Base-by-base conservation (phyloP, 1,140 invertebrate species). In the Diorhabda elongata region DNA sequence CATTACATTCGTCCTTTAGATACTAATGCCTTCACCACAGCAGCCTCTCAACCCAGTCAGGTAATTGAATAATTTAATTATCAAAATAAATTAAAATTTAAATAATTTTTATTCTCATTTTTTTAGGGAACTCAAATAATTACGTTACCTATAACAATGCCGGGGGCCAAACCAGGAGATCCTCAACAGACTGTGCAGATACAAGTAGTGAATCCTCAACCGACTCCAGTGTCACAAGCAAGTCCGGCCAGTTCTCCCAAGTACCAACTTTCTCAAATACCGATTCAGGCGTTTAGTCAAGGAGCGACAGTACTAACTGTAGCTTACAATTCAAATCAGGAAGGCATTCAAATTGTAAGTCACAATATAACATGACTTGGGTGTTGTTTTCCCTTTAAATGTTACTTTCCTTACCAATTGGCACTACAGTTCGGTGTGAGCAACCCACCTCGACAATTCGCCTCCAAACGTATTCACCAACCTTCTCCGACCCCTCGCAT, bases 101-200 rank as follows among this genome's bases (percentile, higher is more conserved):
- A 26, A 26, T 26, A 26, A 26, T 26, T 26, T 26, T 26, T 26
- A 26, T 26, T 26, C 26, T 26, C 26, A 26, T 52, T 52, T 8
- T 67, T 67, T 47, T n/a, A 67, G 65, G 82, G 83, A 58, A 86
- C 86, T 73, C 86, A 88, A 70, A 85, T 92, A 44, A 90, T 92
- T 66, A 90, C 90, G 3, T 77, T 92, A 74, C 91, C 91, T 5
- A 91, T 92, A 67, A 87, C 88, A 2, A 85, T 92, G 75, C 90
- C 89, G 5, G 90, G 89, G 3, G 82, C 86, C 3, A 92, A 92
- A 76, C 90, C 91, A 75, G 90, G 85, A 69, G 86, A 87, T 75
- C 88, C 89, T 26, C 89, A 90, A 74, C 89, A 90, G 72, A 90
- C 89, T 5, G 87, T 92, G 9, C 91, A 92, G 79, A 92, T 92